These are phyloP conservation scores for Zhengitettix transpicula DNA, from an alignment of 2,888 invertebrate species.

Conservation along the genomic window DNA sequence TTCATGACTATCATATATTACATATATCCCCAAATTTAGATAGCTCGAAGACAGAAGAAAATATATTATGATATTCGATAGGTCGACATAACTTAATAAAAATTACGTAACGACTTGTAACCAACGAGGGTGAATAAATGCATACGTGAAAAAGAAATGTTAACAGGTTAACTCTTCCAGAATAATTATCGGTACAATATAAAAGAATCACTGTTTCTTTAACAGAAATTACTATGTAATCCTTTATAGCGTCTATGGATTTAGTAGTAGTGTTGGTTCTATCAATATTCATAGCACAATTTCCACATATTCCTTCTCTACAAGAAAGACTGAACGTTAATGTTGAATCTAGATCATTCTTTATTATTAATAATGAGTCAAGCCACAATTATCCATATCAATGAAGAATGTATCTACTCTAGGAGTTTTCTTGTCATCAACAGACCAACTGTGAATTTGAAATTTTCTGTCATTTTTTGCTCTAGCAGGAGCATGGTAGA, in stretches of 20 bases:
- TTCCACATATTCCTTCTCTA: not conserved
- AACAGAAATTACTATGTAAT: no score
- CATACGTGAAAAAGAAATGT: no score
- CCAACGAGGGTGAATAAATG: no score
- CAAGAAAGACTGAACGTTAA: slow-evolving; percentile 1
- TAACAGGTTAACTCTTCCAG: no score
- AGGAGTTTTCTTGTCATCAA: slow-evolving; percentile 8
- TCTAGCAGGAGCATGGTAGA: slow-evolving; percentile 3
- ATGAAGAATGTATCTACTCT: slow-evolving; percentile 6
- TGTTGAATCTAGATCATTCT: not conserved
- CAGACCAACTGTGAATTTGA: slow-evolving; percentile 7
- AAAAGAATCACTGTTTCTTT: no score
- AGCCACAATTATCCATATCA: slow-evolving; percentile 3
- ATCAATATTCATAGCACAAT: not conserved
- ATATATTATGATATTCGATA: no score
- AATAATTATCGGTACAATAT: no score
- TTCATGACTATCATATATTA: no score
- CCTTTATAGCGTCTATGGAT: not conserved
- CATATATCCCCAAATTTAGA: no score
- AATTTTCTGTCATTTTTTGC: slow-evolving; percentile 7
- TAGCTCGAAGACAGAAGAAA: no score
- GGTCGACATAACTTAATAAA: no score
- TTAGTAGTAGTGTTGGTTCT: not conserved
- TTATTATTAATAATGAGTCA: not conserved
- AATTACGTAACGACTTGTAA: no score